A percentile compares a stretch with the other conserved stretches of the same genome.
phyloP scores from a whole-genome alignment of 2,888 invertebrate species.

The Mesorhabditis belari region DNA sequence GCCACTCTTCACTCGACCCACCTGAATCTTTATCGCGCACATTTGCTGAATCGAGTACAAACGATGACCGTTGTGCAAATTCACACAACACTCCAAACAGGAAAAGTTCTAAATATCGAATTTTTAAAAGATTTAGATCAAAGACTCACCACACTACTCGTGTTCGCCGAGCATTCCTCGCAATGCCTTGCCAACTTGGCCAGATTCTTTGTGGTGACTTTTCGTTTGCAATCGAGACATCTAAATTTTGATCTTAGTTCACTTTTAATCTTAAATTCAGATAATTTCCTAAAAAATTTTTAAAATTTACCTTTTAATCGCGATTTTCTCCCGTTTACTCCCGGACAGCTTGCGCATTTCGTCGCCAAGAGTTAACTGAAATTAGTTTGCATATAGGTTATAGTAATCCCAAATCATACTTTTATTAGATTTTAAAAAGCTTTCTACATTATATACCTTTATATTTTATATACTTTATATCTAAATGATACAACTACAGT shows the following conservation, averaged over 20 bases:
- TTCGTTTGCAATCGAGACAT: slow-evolving; percentile 28
- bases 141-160: slow-evolving; percentile 18
- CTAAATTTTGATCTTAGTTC: slow-evolving; percentile 1
- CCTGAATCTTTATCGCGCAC: slow-evolving; percentile 29
- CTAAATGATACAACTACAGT: too few species aligned
- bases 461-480: too few species aligned
- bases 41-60: slow-evolving; percentile 33
- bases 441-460: too few species aligned
- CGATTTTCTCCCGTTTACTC: background rate
- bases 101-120: slow-evolving; percentile 18
- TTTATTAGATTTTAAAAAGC: too few species aligned
- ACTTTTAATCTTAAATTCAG: too few species aligned
- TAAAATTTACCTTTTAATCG: too few species aligned
- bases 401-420: too few species aligned
- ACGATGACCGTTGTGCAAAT: slow-evolving; percentile 44
- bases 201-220: slow-evolving; percentile 19
- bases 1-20: too few species aligned
- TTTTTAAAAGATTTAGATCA: background rate
- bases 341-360: too few species aligned
- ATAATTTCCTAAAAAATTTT: too few species aligned
- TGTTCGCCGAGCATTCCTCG: slow-evolving; percentile 26
- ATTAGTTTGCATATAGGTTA: too few species aligned
- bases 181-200: slow-evolving; percentile 27
- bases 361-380: too few species aligned
- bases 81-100: slow-evolving; percentile 49